Evolutionary conservation across 35 echinoderm and acorn worm genomes (phyloP).

Genomic region (Anneissia japonica): DNA sequence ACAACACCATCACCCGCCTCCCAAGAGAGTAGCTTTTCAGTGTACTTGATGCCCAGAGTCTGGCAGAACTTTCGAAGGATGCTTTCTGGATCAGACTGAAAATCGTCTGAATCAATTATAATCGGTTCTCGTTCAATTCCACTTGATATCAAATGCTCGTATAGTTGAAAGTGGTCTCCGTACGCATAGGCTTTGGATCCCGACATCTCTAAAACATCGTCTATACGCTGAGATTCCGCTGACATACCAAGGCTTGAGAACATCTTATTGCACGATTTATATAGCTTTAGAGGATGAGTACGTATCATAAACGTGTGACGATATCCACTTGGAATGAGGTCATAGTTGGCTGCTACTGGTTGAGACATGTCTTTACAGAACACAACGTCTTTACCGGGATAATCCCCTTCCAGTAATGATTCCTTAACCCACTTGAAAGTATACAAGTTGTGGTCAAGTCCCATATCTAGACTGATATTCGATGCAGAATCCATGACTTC

Average conservation of each 20-base stretch:
- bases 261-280: slow-evolving; percentile 8
- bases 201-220: not conserved
- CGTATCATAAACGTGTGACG: slow-evolving; percentile 26
- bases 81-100: slow-evolving; percentile 14
- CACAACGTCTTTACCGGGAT: slow-evolving; percentile 21
- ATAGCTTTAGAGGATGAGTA: slow-evolving; percentile 22
- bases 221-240: not conserved
- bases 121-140: slow-evolving; percentile 17
- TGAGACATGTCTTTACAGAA: slow-evolving; percentile 23
- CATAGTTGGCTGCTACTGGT: not conserved
- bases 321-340: slow-evolving; percentile 8
- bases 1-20: slow-evolving; percentile 1
- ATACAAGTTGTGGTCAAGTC: not conserved
- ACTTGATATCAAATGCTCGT: not conserved
- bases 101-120: slow-evolving; percentile 42
- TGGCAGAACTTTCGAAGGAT: slow-evolving; percentile 24
- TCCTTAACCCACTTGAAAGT: not conserved
- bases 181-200: not conserved
- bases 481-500: not conserved
- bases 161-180: not conserved
- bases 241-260: not conserved
- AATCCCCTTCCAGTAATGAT: slow-evolving; percentile 4
- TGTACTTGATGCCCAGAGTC: slow-evolving; percentile 12
- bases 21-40: slow-evolving; percentile 19
- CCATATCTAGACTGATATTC: not conserved